A percentile compares a stretch with the other conserved stretches of the same genome.
Conservation (phyloP, 2,888 invertebrate genomes). For the Ctenicera cuprea region DNA sequence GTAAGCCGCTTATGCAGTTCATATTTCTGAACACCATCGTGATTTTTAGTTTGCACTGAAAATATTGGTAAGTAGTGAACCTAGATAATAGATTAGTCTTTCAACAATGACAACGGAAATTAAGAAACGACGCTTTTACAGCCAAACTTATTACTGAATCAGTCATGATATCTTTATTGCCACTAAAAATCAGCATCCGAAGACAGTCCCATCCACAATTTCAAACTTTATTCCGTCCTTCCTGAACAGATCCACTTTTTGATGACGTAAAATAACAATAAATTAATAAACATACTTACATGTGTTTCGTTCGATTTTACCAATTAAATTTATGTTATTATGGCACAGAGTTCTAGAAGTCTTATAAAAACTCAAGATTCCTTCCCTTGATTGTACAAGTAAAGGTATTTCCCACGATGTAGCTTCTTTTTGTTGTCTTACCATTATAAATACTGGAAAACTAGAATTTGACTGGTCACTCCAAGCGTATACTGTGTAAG, state of each 20-base stretch:
- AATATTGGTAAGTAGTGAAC: too few species aligned
- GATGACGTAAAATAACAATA: too few species aligned
- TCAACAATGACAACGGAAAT: too few species aligned
- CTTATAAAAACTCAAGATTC: slow-evolving; percentile 72
- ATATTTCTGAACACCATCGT: too few species aligned
- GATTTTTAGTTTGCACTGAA: background rate
- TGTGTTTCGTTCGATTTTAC: background rate
- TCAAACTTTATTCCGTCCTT: too few species aligned
- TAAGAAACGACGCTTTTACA: too few species aligned
- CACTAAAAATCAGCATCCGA: too few species aligned
- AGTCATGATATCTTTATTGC: too few species aligned
- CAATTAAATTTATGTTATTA: slow-evolving; percentile 73
- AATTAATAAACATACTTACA: slow-evolving; percentile 13
- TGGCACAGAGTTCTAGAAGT: slow-evolving; percentile 79
- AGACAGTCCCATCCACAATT: too few species aligned
- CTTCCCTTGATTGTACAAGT: slow-evolving; percentile 47
- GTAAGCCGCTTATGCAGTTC: slow-evolving; percentile 26
- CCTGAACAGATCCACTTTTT: too few species aligned
- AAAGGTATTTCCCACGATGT: slow-evolving; percentile 61
- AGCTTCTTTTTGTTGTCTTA: slow-evolving; percentile 79
- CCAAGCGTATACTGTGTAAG: slow-evolving; percentile 30
- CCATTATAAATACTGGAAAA: slow-evolving; percentile 74
- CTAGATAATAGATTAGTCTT: too few species aligned
- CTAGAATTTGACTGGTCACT: slow-evolving; percentile 17
- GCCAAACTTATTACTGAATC: too few species aligned